phyloP scores from a whole-genome alignment of 2,113 vertebrate genomes.

The Telmatochromis sp. region DNA sequence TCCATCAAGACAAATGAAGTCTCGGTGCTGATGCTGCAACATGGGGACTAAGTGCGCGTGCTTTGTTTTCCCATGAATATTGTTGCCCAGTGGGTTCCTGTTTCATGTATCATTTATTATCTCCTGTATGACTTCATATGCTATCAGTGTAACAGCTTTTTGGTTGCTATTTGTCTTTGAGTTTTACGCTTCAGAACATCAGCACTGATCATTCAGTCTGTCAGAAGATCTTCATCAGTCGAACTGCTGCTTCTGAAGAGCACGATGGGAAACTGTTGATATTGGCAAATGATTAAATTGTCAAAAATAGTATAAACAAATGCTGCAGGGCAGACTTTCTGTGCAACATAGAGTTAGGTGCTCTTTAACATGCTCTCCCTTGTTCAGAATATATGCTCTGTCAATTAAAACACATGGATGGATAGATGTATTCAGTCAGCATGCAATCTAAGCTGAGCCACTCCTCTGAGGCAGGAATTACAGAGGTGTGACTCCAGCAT shows the following conservation, averaged over 20 bases:
- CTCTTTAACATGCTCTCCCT: not conserved
- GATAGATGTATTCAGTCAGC: slow-evolving; percentile 7
- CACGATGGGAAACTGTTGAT: not conserved
- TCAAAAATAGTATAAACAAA: not conserved
- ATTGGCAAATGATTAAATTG: not conserved
- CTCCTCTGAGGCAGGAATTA: slow-evolving; percentile 18
- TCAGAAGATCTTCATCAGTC: not conserved
- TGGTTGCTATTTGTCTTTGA: not conserved
- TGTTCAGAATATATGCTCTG: slow-evolving; percentile 2
- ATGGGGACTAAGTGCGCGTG: slow-evolving; percentile 21
- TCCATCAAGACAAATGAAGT: not conserved
- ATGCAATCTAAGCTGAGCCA: slow-evolving; percentile 8
- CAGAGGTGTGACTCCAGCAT: slow-evolving; percentile 31
- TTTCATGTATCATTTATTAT: slow-evolving; percentile 47
- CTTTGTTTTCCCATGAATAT: slow-evolving; percentile 3
- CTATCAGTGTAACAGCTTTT: not conserved
- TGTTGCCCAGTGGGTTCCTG: not conserved
- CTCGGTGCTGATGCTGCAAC: slow-evolving; percentile 5
- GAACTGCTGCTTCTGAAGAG: not conserved
- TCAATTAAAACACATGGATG: slow-evolving; percentile 46
- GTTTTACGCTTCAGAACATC: not conserved
- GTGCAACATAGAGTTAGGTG: not conserved
- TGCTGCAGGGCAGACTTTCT: slow-evolving; percentile 2
- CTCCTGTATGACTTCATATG: not conserved
- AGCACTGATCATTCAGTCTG: not conserved